Evolutionary conservation across 2,797 vertebrate genomes (phyloP), one percentile per base, ranked within the genome.

Genomic region (Notoglanidium macrostoma): DNA sequence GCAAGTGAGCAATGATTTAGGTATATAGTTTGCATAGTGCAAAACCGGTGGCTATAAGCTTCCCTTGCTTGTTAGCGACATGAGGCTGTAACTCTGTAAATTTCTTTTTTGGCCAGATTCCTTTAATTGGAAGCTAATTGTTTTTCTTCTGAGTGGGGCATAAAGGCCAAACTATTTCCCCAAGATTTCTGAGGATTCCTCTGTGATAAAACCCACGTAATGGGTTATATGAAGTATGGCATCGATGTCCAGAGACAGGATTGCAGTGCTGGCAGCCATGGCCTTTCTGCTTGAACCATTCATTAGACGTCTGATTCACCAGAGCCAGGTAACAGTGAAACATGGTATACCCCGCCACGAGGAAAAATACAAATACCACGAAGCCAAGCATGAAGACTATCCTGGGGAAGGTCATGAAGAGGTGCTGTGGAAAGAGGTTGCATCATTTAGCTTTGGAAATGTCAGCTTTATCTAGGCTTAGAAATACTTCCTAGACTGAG

Each of bases 331-430:
- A 98, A 1, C 95, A 89, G 54, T 90, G 93, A 91, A 99, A 99
- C 90, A 96, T 90, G 32, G 95, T 92, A 70, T 99, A 99, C 5
- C 96, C 95, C 0, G 95, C 96, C 90, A 99, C 94, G 0, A 99
- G 91, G 0, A 98, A 90, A 0, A 96, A 96, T 89, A 98, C 92
- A n/a, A 98, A 94, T 63, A 96, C 0, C n/a, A 99, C 93, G 86
- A 99, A 99, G 0, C 98, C 98, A 87, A 99, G 94, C 96, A 97
- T 96, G 95, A 98, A 98, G 91, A 99, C 90, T 1, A 99, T 96
- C 91, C 98, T 94, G 0, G 98, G 98, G 70, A 99, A 99, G 7
- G 96, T 97, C 94, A 99, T 87, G 94, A 99, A 99, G 81, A 99
- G 96, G 90, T 98, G 96, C 98, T 99, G 93, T 87, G 92, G 87